phyloP scores from a whole-genome alignment of 2,888 invertebrate species.

The Entomobrya proxima region DNA sequence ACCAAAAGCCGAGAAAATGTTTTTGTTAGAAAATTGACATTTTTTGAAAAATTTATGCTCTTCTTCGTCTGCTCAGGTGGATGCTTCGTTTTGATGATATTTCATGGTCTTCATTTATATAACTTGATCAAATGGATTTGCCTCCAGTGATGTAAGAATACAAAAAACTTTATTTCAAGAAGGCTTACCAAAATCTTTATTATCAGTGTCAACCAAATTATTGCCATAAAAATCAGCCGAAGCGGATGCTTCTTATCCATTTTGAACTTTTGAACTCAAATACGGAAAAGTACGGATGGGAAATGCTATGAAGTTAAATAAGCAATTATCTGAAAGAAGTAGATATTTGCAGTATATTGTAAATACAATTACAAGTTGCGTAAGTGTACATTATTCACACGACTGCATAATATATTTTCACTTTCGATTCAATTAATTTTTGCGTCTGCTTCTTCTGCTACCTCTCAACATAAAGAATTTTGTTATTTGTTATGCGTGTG shows the following conservation, averaged over 20 bases:
- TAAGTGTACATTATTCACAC: conserved; percentile 42
- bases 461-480: conserved; percentile 3
- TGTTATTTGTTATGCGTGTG: not conserved
- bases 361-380: conserved; percentile 48
- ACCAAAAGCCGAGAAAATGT: not conserved
- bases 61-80: not conserved
- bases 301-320: not conserved
- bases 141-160: conserved; percentile 47
- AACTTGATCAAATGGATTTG: conserved; percentile 26
- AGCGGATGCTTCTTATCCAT: conserved; percentile 52
- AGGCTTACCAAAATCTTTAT: conserved; percentile 35
- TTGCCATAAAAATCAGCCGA: conserved; percentile 7
- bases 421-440: not conserved
- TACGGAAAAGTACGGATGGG: not conserved
- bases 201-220: not conserved
- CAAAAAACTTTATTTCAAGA: conserved; percentile 1
- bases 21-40: conserved; percentile 75
- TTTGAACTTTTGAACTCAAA: conserved; percentile 12
- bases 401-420: conserved; percentile 34
- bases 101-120: conserved; percentile 23
- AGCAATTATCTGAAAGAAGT: conserved; percentile 34
- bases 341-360: not conserved
- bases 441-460: not conserved
- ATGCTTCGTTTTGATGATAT: conserved; percentile 15
- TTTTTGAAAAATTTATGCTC: conserved; percentile 75